Conservation (phyloP, 2,797 vertebrate genomes). For the Galago senegalensis region DNA sequence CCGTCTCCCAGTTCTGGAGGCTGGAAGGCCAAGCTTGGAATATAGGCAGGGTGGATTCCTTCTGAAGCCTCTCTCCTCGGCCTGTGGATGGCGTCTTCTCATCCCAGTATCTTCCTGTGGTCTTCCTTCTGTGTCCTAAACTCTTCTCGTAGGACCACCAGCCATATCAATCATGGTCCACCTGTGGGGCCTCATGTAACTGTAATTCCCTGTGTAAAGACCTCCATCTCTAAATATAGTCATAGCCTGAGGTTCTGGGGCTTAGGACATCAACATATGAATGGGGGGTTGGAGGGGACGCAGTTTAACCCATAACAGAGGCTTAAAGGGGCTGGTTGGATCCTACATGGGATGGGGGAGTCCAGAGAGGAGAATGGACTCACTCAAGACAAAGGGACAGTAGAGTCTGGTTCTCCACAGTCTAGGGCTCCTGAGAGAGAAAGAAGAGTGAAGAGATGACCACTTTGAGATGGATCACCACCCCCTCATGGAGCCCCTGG, state of each 20-base stretch:
- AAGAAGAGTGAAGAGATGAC: rapidly evolving
- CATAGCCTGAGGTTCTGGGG: background rate
- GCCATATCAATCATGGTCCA: background rate
- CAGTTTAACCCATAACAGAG: background rate
- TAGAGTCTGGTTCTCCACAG: background rate
- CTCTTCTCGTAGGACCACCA: background rate
- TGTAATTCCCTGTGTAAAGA: background rate
- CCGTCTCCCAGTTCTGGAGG: background rate
- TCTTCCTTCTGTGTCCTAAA: background rate
- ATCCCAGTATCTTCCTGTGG: rapidly evolving
- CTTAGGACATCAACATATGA: background rate
- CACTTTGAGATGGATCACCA: rapidly evolving
- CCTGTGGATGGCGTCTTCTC: rapidly evolving
- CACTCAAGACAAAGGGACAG: too few relatives aligned
- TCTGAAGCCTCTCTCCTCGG: background rate
- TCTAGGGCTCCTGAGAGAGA: background rate
- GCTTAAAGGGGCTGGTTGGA: background rate
- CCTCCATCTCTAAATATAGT: background rate
- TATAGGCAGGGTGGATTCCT: rapidly evolving
- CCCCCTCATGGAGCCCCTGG: rapidly evolving
- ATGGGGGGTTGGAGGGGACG: rapidly evolving
- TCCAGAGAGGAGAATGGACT: background rate
- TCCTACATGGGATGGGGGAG: background rate
- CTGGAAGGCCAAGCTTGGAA: background rate
- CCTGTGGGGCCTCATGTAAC: background rate